Conservation (phyloP, 1,140 invertebrate genomes). For the Aradophagus sp. region DNA sequence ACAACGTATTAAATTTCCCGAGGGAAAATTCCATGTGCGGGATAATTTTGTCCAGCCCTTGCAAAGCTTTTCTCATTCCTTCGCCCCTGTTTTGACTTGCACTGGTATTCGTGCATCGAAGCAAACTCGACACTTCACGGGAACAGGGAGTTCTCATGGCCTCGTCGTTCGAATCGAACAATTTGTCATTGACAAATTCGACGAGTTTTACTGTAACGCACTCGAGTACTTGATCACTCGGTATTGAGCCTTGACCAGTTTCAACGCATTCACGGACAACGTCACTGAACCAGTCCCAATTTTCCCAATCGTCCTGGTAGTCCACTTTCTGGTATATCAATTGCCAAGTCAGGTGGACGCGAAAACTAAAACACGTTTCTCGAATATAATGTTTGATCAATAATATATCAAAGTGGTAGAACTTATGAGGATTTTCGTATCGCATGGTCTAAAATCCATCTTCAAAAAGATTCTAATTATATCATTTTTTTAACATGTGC, state of each 20-base stretch:
- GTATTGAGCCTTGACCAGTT: constrained; percentile 55
- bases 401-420: no score
- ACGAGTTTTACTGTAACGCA: constrained; percentile 61
- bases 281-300: constrained; percentile 68
- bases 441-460: neutral
- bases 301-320: constrained; percentile 64
- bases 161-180: constrained; percentile 9
- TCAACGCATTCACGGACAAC: constrained; percentile 64
- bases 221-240: constrained; percentile 61
- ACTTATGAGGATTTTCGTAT: no score
- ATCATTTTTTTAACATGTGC: no score
- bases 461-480: neutral
- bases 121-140: constrained; percentile 35
- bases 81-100: constrained; percentile 11
- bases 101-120: constrained; percentile 45
- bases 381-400: neutral
- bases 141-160: constrained; percentile 26
- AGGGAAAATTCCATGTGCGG: constrained; percentile 36
- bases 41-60: constrained; percentile 43
- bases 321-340: constrained; percentile 64
- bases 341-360: constrained; percentile 63
- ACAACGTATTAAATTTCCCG: constrained; percentile 26
- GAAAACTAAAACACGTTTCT: constrained; percentile 45
- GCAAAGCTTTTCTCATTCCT: constrained; percentile 35
- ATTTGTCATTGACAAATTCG: constrained; percentile 42